Evolutionary conservation across 1,140 invertebrate species (phyloP).

Genomic region (Papilio polyxenes): DNA sequence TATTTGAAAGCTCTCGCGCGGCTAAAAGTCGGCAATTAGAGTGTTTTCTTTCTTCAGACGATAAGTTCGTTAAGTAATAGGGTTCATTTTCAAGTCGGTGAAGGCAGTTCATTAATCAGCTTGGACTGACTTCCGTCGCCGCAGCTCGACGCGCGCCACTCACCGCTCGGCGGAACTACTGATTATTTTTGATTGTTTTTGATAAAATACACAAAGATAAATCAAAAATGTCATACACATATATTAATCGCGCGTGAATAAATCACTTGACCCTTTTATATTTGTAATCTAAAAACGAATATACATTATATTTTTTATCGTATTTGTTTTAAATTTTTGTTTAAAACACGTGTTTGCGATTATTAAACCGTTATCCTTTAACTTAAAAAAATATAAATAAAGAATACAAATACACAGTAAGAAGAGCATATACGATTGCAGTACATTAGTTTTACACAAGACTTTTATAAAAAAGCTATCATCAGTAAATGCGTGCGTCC

Average conservation of each 20-base stretch:
- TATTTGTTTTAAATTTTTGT: neutral
- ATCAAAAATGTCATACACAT: constrained; percentile 60
- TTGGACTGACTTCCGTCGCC: constrained; percentile 65
- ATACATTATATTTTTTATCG: neutral
- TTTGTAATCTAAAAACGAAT: constrained; percentile 10
- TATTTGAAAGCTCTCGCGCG: constrained; percentile 44
- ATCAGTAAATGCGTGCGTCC: constrained; percentile 38
- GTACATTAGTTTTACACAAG: neutral
- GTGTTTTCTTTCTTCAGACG: constrained; percentile 61
- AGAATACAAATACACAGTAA: neutral
- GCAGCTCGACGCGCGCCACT: constrained; percentile 53
- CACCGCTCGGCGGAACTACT: constrained; percentile 62
- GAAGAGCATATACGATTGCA: neutral
- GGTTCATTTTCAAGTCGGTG: constrained; percentile 75
- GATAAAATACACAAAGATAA: constrained; percentile 74
- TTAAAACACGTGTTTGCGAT: neutral
- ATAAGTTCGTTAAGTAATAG: constrained; percentile 74
- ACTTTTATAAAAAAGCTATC: constrained; percentile 53
- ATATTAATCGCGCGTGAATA: constrained; percentile 67
- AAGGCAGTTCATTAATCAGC: constrained; percentile 73
- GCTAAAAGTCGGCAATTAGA: constrained; percentile 66
- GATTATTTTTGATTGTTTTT: constrained; percentile 77
- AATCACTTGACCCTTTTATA: constrained; percentile 49
- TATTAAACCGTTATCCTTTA: neutral
- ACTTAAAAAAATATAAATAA: too few relatives aligned